A percentile compares a stretch with the other conserved stretches of the same genome.
These are phyloP conservation scores for Aphyosemion australe DNA, from an alignment of 2,113 vertebrate genomes.

Conservation along the genomic window DNA sequence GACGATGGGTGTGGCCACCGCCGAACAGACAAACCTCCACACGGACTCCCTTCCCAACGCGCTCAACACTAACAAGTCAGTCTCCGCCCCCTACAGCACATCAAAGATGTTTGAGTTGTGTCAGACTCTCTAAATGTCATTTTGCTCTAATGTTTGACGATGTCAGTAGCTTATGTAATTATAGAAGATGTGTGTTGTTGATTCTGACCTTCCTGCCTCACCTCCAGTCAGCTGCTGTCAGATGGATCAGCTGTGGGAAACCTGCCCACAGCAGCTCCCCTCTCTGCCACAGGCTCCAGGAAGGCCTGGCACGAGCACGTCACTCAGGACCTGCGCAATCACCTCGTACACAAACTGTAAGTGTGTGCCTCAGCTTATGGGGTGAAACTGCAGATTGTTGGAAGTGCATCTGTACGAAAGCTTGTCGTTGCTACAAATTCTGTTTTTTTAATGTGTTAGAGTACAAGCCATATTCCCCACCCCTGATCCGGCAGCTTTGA, in stretches of 20 bases:
- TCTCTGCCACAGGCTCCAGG: conserved; percentile 89
- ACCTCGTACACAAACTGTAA: conserved; percentile 98
- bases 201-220: neutral
- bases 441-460: conserved; percentile 63
- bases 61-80: conserved; percentile 92
- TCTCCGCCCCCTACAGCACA: conserved; percentile 1
- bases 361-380: conserved; percentile 53
- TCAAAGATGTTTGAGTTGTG: neutral
- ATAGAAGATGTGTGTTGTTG: neutral
- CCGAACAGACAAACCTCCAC: conserved; percentile 91
- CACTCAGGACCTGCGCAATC: conserved; percentile 98
- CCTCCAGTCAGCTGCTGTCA: conserved; percentile 87
- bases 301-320: conserved; percentile 99
- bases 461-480: conserved; percentile 99
- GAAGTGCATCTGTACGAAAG: neutral
- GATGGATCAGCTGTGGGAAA: conserved; percentile 87
- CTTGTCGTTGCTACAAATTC: neutral
- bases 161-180: neutral
- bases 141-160: too few species aligned
- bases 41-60: conserved; percentile 90
- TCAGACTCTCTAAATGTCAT: neutral
- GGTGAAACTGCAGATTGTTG: too few species aligned
- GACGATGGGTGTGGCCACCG: conserved; percentile 80
- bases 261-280: conserved; percentile 89
- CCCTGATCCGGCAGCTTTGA: conserved; percentile 95